These are phyloP conservation scores for Limnephilus marmoratus DNA, from an alignment of 2,888 invertebrate species.

Conservation along the genomic window DNA sequence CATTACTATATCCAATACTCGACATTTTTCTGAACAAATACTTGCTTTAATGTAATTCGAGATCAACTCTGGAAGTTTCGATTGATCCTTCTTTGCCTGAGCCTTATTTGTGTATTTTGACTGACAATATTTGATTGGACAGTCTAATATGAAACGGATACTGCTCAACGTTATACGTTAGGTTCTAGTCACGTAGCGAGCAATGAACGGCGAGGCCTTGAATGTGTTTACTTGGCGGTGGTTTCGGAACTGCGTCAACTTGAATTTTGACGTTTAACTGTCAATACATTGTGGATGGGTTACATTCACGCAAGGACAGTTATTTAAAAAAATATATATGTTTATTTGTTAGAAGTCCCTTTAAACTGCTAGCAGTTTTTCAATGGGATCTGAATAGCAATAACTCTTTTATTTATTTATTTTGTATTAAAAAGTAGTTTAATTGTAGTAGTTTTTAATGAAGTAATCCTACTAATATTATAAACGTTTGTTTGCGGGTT, in stretches of 20 bases:
- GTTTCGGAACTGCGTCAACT: background rate
- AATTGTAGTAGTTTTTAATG: no score
- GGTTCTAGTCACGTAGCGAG: background rate
- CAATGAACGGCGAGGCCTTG: background rate
- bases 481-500: no score
- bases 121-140: slow-evolving; percentile 20
- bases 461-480: no score
- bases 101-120: slow-evolving; percentile 2
- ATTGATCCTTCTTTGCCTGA: background rate
- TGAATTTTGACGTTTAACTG: background rate
- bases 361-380: no score
- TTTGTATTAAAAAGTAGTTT: no score
- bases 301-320: background rate
- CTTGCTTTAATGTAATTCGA: background rate
- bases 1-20: background rate
- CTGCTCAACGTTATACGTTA: background rate
- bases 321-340: background rate
- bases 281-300: background rate
- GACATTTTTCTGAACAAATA: background rate
- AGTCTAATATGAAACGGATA: slow-evolving; percentile 15
- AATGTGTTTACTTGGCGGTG: background rate
- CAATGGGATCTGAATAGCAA: no score
- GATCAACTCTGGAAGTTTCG: background rate
- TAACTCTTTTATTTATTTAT: no score
- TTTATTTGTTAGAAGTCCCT: no score